Evolutionary conservation across 2,113 vertebrate genomes (phyloP).

Genomic region (Anguilla rostrata): DNA sequence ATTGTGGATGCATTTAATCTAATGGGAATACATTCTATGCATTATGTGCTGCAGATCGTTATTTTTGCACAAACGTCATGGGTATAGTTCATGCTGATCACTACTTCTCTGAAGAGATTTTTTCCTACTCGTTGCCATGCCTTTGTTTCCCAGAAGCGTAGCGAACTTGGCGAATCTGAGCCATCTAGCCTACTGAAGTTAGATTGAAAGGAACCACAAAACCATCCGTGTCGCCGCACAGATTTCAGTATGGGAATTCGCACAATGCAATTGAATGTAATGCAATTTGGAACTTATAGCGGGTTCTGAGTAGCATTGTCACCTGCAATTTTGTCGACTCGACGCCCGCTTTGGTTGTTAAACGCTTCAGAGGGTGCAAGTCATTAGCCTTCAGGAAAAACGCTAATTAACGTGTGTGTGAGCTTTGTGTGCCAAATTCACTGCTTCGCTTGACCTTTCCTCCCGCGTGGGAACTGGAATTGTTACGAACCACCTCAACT

Average conservation of each 20-base stretch:
- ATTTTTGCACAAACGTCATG: not conserved
- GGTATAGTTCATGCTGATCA: not conserved
- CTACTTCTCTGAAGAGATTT: not conserved
- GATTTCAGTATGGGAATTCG: not conserved
- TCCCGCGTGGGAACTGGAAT: not conserved
- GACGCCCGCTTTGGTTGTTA: not conserved
- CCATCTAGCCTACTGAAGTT: not conserved
- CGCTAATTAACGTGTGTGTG: not conserved
- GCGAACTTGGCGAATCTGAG: not conserved
- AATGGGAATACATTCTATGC: not conserved
- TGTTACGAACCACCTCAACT: not conserved
- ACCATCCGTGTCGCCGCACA: not conserved
- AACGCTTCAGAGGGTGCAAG: not conserved
- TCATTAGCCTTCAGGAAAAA: not conserved
- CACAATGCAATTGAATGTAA: not conserved
- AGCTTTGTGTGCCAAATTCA: conserved; percentile 4
- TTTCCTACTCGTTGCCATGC: not conserved
- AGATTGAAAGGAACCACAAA: not conserved
- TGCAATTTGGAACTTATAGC: not conserved
- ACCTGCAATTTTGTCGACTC: not conserved
- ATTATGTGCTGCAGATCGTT: not conserved
- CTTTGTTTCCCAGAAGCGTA: not conserved
- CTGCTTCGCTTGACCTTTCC: not conserved
- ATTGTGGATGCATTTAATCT: not conserved
- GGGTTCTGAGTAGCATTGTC: not conserved